Base-by-base conservation (phyloP, 2,888 invertebrate genomes). In the Sinotaia quadrata region DNA sequence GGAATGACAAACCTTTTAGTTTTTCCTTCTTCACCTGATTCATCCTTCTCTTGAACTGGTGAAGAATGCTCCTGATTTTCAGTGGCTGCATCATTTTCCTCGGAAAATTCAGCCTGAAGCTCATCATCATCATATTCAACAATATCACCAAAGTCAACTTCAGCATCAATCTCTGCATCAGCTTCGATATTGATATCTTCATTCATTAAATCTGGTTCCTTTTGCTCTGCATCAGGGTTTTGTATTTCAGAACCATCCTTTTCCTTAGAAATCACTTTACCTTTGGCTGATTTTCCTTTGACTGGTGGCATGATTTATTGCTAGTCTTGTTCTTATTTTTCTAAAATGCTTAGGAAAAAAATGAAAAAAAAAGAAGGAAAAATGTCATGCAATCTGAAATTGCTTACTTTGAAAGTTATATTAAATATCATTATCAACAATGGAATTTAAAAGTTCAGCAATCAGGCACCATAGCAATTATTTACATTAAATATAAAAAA, bases 51-150 rank as follows among this genome's bases (percentile, higher is more conserved):
- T 21, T 47, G 47, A 21, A 21, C 47, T 47, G n/a, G 47, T 2
- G n/a, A 8, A 8, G 18, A 47, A 12, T 47, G 2, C 18, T 47
- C 21, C 2, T 47, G 47, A 47, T 21, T 8, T 8, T 24, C 18
- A 47, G n/a, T 2, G 47, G 7, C 47, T 12, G 3, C 47, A 18
- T 24, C 47, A n/a, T n/a, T n/a, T n/a, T n/a, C n/a, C n/a, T n/a
- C n/a, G 24, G 8, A 1, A 37, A 63, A 52, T 2, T 51, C 63
- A 34, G 63, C 52, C 24, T 63, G 31, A 36, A 63, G 34, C 10
- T 63, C 63, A 37, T 63, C 63, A 34, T 63, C 63, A 41, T 15
- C 54, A n/a, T n/a, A n/a, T n/a, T n/a, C n/a, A n/a, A 51, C 62
- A 7, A 47, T 21, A 5, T 33, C 31, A 31, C 5, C 33, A 18